Evolutionary conservation across 1,140 invertebrate species (phyloP).

Genomic region (Mycetomoellerius zeteki): DNA sequence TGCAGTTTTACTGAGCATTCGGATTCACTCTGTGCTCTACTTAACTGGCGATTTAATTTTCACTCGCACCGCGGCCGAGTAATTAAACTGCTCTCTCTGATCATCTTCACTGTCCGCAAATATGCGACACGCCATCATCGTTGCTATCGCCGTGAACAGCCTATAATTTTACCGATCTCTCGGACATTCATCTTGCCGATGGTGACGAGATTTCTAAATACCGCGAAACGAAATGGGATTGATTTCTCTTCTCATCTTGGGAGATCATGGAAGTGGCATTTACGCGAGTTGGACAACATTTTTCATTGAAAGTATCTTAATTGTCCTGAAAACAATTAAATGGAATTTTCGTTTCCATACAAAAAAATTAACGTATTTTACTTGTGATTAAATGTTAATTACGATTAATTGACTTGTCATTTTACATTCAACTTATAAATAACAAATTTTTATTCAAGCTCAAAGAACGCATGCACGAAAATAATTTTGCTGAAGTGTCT

Average conservation of each 20-base stretch:
- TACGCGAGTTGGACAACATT: background rate
- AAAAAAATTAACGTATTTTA: background rate
- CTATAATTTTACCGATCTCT: slow-evolving; percentile 3
- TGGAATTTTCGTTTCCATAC: background rate
- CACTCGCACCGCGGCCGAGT: slow-evolving; percentile 33
- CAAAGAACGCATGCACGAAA: background rate
- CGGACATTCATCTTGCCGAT: slow-evolving; percentile 9
- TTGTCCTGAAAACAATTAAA: background rate
- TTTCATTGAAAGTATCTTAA: background rate
- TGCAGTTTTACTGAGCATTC: slow-evolving; percentile 32
- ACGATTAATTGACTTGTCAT: background rate
- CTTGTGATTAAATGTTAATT: background rate
- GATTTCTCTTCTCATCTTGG: slow-evolving; percentile 21
- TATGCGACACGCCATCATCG: background rate
- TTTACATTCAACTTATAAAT: background rate
- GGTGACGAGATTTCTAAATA: slow-evolving; percentile 50
- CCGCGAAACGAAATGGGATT: slow-evolving; percentile 28
- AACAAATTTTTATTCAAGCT: background rate
- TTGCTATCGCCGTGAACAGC: background rate
- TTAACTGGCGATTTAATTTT: slow-evolving; percentile 67
- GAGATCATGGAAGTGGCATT: slow-evolving; percentile 23
- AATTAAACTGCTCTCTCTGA: slow-evolving; percentile 60
- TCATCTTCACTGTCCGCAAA: slow-evolving; percentile 37
- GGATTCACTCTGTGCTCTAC: slow-evolving; percentile 62
- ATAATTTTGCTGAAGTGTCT: no score